Evolutionary conservation across 2,888 invertebrate genomes (phyloP), one percentile per base, ranked within the genome.

Genomic region (Galerucella nymphaeae): DNA sequence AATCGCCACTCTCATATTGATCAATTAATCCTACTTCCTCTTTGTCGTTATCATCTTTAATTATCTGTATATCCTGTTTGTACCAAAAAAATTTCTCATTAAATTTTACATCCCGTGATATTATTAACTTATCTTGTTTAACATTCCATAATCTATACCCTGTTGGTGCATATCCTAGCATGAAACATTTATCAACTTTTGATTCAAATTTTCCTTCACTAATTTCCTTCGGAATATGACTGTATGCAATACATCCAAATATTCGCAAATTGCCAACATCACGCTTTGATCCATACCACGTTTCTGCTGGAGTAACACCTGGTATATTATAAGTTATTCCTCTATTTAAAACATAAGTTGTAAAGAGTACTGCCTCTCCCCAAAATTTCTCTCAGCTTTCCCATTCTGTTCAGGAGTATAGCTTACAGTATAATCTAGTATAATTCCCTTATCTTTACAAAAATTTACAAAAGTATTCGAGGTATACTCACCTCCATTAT

Each of bases 331-430:
- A 63, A n/a, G 71, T 75, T 45, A 66, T 71, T 5, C 58, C 61
- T 70, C 76, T 62, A 66, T 76, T 76, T 53, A 71, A 30, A 67
- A 75, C 73, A 62, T 75, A 70, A 42, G 65, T 71, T n/a, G 73
- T 71, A 66, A 66, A 68, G 67, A 66, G 61, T 30, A 71, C 16
- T 18, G 73, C 74, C 53, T 76, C 75, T 10, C 69, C 63, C 73
- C 73, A 81, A 41, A 78, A 65, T 38, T 73, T 42, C 81, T n/a
- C 69, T 80, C 77, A 1, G 74, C 66, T 61, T 63, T 74, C 2
- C 77, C 80, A 61, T 81, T 80, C 58, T 78, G 66, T 72, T 80
- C 77, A 23, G 77, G 77, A 61, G 61, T 74, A 70, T 80, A 77
- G 38, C 75, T 62, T 10, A 71, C 57, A 23, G 80, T 81, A 68